These are phyloP conservation scores for Otis tarda DNA, from an alignment of 2,113 vertebrate genomes.

Conservation along the genomic window DNA sequence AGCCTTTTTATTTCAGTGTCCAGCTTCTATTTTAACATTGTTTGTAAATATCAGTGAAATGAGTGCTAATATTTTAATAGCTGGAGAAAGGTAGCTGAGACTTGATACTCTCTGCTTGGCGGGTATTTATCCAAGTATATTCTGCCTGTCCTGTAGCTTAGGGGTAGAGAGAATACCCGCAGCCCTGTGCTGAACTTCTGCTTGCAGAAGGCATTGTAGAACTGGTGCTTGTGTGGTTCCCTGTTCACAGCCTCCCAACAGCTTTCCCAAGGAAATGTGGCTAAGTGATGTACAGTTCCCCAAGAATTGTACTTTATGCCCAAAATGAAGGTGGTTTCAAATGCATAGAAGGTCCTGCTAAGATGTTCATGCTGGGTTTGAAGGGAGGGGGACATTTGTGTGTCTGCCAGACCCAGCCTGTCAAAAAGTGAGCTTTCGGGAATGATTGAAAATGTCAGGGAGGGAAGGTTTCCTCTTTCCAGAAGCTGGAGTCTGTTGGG, in stretches of 20 bases:
- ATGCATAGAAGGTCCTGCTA: not conserved
- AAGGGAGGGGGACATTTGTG: not conserved
- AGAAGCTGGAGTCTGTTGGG: not conserved
- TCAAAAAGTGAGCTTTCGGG: not conserved
- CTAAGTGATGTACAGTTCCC: not conserved
- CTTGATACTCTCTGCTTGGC: not conserved
- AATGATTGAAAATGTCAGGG: not conserved
- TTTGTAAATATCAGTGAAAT: not conserved
- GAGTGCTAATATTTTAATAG: not conserved
- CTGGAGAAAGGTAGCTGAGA: not conserved
- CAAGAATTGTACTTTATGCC: not conserved
- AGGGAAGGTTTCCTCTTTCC: not conserved
- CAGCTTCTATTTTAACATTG: not conserved
- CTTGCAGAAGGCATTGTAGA: not conserved
- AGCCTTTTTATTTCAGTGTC: not conserved
- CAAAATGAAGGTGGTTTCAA: not conserved
- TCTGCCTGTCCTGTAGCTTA: not conserved
- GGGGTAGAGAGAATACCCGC: not conserved
- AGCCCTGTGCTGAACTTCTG: not conserved
- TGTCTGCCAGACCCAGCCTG: not conserved
- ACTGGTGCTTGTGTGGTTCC: not conserved
- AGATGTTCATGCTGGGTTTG: not conserved
- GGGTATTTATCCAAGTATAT: not conserved
- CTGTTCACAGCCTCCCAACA: not conserved
- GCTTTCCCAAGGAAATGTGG: not conserved